phyloP scores from a whole-genome alignment of 2,113 vertebrate genomes.

The Apaloderma vittatum region DNA sequence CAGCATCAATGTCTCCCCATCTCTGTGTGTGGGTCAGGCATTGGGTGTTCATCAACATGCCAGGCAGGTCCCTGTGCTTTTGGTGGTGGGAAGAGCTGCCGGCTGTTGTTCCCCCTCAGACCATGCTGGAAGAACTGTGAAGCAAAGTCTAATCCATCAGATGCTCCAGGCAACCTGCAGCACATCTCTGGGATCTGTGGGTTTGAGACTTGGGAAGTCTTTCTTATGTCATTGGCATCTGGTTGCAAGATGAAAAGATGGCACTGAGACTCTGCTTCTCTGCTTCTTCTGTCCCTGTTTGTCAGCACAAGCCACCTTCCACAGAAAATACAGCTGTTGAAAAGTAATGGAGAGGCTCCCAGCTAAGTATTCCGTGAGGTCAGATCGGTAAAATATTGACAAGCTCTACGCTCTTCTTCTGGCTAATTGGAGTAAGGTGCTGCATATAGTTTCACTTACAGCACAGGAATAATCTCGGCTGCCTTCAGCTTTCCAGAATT shows the following conservation, averaged over 20 bases:
- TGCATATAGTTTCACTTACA: background rate
- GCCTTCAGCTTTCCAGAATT: background rate
- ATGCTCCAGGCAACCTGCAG: background rate
- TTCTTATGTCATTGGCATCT: background rate
- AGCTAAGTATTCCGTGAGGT: background rate
- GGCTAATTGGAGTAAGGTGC: background rate
- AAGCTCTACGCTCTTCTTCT: background rate
- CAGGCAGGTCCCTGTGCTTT: background rate
- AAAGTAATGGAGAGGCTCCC: background rate
- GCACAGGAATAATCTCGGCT: background rate
- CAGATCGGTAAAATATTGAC: background rate
- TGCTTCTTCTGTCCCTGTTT: background rate
- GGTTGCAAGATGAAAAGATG: background rate
- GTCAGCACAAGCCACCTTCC: background rate
- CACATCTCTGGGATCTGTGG: background rate
- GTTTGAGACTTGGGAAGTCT: background rate
- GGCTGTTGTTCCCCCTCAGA: background rate
- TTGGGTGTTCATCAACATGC: background rate
- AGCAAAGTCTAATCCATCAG: background rate
- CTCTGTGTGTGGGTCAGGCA: rapidly evolving
- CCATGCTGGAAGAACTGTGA: background rate
- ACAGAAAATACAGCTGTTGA: background rate
- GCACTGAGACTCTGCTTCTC: background rate
- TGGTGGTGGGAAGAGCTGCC: background rate
- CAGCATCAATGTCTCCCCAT: background rate